Base-by-base conservation (phyloP, 2,797 vertebrate genomes). In the Argyrosomus regius region DNA sequence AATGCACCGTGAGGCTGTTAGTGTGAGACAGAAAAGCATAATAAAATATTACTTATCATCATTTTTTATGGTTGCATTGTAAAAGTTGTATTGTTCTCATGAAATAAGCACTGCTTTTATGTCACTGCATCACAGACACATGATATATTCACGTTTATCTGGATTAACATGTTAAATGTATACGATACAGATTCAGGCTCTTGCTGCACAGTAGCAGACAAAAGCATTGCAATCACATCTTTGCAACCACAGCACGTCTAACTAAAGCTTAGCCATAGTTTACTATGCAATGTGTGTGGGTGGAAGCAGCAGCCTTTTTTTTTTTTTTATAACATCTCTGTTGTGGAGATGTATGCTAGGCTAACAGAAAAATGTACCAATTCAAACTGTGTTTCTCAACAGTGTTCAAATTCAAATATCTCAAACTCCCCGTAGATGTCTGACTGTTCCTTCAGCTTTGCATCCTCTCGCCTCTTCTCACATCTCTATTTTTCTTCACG, bases 221-320 rank as follows among this genome's bases (percentile, higher is more conserved):
- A 35, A 85, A 84, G 60, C 61, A 61, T 83, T 75, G 59, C 76
- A 58, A 64, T 83, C 71, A 59, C 69, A 52, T 81, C 59, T 56
- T 71, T 77, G 41, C 71, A 39, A 39, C 35, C 35, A 54, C 60
- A 56, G 73, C 76, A 78, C 28, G 64, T 72, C 80, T 77, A 70
- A 83, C 64, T 70, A 79, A 72, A 80, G 75, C 82, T 78, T n/a
- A 72, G 77, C 75, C 72, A 57, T 76, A 83, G 60, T 86, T 81
- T 80, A 87, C 84, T 77, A 77, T 82, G 81, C 84, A 77, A 75
- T 43, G 61, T 69, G 83, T 80, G 86, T 83, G 84, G 78, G 84
- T 61, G 89, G 83, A 88, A 56, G 72, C 80, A 80, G 84, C 62
- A 80, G 72, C 49, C 45, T 53, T 86, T 83, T 71, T 78, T 77